These are phyloP conservation scores for Apogon hyalosoma DNA, from an alignment of 2,797 vertebrate genomes.

Conservation along the genomic window DNA sequence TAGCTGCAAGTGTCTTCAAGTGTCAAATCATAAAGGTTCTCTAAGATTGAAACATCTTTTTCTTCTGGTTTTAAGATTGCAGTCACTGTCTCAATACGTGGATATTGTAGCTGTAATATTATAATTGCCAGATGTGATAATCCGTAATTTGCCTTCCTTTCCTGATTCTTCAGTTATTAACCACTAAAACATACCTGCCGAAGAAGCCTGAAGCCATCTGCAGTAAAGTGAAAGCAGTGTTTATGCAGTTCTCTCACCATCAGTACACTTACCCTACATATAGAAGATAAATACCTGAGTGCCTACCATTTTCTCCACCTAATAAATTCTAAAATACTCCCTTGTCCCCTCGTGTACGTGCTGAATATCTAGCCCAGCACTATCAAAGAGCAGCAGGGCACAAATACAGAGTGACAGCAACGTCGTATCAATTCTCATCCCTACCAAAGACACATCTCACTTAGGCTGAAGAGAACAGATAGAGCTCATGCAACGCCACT, in stretches of 20 bases:
- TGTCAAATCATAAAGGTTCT: too few relatives aligned
- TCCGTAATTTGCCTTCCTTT: too few relatives aligned
- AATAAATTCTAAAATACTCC: slow-evolving; percentile 35
- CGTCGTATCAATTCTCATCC: slow-evolving; percentile 64
- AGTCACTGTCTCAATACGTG: too few relatives aligned
- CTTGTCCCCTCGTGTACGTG: slow-evolving; percentile 13
- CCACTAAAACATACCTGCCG: too few relatives aligned
- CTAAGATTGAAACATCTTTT: background rate
- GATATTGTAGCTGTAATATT: too few relatives aligned
- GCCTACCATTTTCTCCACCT: slow-evolving; percentile 31
- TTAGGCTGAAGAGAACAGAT: slow-evolving; percentile 59
- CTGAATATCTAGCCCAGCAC: slow-evolving; percentile 22
- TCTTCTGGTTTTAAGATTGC: background rate
- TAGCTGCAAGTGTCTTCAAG: too few relatives aligned
- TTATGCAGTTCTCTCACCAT: slow-evolving; percentile 5
- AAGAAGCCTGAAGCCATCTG: background rate
- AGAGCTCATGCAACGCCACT: slow-evolving; percentile 48
- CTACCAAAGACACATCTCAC: slow-evolving; percentile 54
- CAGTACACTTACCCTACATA: slow-evolving; percentile 5
- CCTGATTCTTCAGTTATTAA: too few relatives aligned
- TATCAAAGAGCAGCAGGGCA: slow-evolving; percentile 46
- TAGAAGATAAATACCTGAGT: slow-evolving; percentile 10
- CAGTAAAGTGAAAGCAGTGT: slow-evolving; percentile 1
- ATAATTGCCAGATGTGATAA: too few relatives aligned
- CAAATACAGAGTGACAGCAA: slow-evolving; percentile 53